Base-by-base conservation (phyloP, 2,888 invertebrate genomes). In the Drosophila limbata region DNA sequence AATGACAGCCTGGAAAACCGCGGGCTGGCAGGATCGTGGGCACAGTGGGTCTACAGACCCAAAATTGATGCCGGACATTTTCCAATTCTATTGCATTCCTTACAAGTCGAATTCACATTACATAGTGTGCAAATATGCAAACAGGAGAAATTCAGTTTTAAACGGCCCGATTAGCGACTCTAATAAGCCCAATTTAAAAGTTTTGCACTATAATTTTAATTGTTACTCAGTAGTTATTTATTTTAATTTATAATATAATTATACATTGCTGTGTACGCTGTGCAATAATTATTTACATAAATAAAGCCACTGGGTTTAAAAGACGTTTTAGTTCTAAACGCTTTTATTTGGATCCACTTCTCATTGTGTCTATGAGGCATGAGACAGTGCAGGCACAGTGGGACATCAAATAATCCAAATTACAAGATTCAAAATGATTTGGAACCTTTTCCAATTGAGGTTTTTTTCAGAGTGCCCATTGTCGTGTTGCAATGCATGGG, bases 1-100 rank as follows among this genome's bases (percentile, higher is more conserved):
- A 79, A 80, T 83, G 64, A 73, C 61, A 67, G 53, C 57, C 65
- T 63, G 53, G 35, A 28, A 45, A 57, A 57, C 33, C 40, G n/a
- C 17, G 17, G 39, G 25, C 47, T 56, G 52, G 56, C 44, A 67
- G 69, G 61, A 37, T 72, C 47, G 72, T 11, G 3, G 10, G 39
- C 37, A 40, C 19, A 40, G 21, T 35, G 11, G n/a, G 13, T n/a
- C 15, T 31, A 21, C 8, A 55, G 10, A 9, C 11, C 3, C 28
- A 39, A 44, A 42, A 19, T 19, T 17, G 10, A 15, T 42, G 0
- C 0, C 9, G 15, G 6, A 39, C 9, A 3, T 10, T 39, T 15
- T 9, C 3, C 1, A 15, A 15, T 39, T 39, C 15, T 8, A 15
- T 9, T 15, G 15, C 2, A 39, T 28, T 28, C 8, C 28, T 28